phyloP scores from a whole-genome alignment of 2,888 invertebrate species.

The Hypomecis atomaria region DNA sequence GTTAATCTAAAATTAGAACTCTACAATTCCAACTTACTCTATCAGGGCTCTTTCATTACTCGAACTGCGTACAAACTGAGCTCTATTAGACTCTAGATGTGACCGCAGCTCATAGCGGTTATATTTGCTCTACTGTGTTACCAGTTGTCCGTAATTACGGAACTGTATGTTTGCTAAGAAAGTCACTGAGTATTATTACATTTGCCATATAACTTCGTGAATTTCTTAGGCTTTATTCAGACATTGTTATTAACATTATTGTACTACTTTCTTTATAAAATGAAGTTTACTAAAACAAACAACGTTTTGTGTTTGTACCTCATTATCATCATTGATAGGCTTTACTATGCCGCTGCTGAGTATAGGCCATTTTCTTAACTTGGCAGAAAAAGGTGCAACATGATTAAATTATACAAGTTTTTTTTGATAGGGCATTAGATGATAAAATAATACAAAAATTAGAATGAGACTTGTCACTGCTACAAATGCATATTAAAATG shows the following conservation, averaged over 20 bases:
- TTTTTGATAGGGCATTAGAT: too few species aligned
- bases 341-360: too few species aligned
- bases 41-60: slow-evolving; percentile 27
- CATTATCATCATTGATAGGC: too few species aligned
- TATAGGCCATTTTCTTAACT: too few species aligned
- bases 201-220: slow-evolving; percentile 42
- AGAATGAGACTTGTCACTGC: too few species aligned
- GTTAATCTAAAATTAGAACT: slow-evolving; percentile 20
- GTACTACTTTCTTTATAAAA: not conserved
- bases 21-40: slow-evolving; percentile 21
- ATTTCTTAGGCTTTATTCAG: slow-evolving; percentile 30
- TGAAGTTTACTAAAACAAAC: too few species aligned
- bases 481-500: too few species aligned
- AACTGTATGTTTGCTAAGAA: slow-evolving; percentile 59
- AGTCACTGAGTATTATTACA: slow-evolving; percentile 46
- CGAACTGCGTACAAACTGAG: slow-evolving; percentile 27
- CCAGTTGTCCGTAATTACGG: slow-evolving; percentile 65
- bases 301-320: too few species aligned
- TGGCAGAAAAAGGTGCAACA: too few species aligned
- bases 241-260: not conserved
- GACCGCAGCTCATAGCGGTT: slow-evolving; percentile 62
- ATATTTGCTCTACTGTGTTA: slow-evolving; percentile 60
- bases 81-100: slow-evolving; percentile 46
- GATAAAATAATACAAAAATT: too few species aligned
- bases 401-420: too few species aligned